Conservation (phyloP, 2,113 vertebrate species). For the Callorhinus ursinus region DNA sequence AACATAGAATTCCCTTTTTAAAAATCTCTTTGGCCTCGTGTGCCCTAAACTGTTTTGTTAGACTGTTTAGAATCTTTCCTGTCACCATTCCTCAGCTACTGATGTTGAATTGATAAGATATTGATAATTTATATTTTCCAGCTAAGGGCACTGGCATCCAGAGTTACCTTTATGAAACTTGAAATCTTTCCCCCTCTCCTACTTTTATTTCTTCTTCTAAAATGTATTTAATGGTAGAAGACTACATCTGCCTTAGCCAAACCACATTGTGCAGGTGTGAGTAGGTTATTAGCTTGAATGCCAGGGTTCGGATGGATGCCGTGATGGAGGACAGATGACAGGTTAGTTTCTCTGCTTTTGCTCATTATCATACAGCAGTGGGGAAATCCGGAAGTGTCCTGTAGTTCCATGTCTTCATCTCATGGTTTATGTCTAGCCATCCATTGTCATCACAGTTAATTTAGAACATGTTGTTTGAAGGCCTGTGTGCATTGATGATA, state of each 20-base stretch:
- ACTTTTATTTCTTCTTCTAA: background rate
- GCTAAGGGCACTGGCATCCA: background rate
- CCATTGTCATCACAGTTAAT: background rate
- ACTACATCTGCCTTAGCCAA: background rate
- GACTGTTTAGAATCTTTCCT: background rate
- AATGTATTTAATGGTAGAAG: background rate
- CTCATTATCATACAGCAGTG: background rate
- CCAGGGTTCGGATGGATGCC: background rate
- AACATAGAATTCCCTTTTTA: constrained; percentile 21
- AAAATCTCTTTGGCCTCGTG: background rate
- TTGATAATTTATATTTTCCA: constrained; percentile 13
- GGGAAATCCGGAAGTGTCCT: background rate
- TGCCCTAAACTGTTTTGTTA: background rate
- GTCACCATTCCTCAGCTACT: background rate
- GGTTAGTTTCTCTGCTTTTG: background rate
- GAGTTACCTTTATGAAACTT: constrained; percentile 36
- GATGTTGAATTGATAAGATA: background rate
- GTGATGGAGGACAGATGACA: background rate
- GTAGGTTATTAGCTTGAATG: constrained; percentile 29
- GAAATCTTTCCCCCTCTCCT: background rate
- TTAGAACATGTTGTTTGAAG: background rate
- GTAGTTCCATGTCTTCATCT: background rate
- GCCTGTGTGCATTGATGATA: background rate
- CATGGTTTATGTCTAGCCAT: background rate
- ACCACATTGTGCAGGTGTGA: background rate